Evolutionary conservation across 2,113 vertebrate species (phyloP).

Genomic region (Okapia johnstoni): DNA sequence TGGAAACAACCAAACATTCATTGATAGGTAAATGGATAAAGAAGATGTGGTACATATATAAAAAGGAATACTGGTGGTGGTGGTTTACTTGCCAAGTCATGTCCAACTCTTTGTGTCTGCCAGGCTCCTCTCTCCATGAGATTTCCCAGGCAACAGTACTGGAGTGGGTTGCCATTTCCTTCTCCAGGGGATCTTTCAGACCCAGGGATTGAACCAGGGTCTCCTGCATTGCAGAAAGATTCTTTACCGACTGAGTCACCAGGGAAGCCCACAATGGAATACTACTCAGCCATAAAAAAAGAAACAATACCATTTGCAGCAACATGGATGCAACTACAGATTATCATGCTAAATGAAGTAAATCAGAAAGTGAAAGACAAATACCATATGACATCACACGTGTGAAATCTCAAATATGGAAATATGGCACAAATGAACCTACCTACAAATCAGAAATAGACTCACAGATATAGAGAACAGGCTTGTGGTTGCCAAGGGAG

Average conservation of each 20-base stretch:
- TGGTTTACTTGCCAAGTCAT: background rate
- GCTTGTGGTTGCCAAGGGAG: background rate
- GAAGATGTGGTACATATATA: background rate
- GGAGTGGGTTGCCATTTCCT: background rate
- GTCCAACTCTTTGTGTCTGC: background rate
- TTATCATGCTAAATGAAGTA: background rate
- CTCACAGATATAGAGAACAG: background rate
- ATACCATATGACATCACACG: background rate
- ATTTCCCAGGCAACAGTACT: background rate
- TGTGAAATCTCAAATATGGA: background rate
- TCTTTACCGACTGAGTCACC: background rate
- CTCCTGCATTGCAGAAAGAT: background rate
- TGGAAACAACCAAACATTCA: background rate
- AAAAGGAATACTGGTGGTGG: background rate
- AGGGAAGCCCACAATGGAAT: background rate
- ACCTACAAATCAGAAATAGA: background rate
- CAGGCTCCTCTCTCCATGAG: background rate
- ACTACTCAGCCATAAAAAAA: background rate
- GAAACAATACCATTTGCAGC: background rate
- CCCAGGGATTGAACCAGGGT: background rate
- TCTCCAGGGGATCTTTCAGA: background rate
- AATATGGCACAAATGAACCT: background rate
- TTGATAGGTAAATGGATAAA: background rate
- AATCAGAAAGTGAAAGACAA: background rate
- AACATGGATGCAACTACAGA: background rate